Evolutionary conservation across 2,113 vertebrate species (phyloP).

Genomic region (Strix aluco): DNA sequence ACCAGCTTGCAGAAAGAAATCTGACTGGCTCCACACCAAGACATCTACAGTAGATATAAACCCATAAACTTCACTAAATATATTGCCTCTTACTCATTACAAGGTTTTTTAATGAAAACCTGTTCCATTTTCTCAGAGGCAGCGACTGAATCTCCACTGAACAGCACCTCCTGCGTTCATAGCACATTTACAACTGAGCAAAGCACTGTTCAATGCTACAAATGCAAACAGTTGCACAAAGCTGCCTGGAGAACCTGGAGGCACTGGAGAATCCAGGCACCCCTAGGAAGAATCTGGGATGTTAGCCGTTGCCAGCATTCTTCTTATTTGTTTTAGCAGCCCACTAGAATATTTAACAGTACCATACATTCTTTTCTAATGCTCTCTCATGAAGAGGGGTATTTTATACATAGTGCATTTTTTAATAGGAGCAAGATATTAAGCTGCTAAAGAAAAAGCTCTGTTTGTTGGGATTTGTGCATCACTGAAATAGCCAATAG

Average conservation of each 20-base stretch:
- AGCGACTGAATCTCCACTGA: not conserved
- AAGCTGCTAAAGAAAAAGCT: not conserved
- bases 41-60: not conserved
- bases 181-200: not conserved
- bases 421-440: not conserved
- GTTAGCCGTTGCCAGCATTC: not conserved
- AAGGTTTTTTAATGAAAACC: not conserved
- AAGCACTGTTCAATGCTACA: not conserved
- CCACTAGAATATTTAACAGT: not conserved
- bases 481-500: not conserved
- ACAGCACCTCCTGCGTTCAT: not conserved
- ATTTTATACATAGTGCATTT: not conserved
- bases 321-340: not conserved
- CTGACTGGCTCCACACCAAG: not conserved
- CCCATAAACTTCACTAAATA: not conserved
- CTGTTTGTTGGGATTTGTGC: not conserved
- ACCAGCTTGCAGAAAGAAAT: not conserved
- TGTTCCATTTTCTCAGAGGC: not conserved
- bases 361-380: not conserved
- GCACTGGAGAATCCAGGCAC: not conserved
- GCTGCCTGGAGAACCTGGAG: not conserved
- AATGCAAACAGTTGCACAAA: not conserved
- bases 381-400: not conserved
- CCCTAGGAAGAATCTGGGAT: not conserved
- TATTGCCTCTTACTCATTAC: not conserved